Evolutionary conservation across 1,140 invertebrate genomes (phyloP), one percentile per base, ranked within the genome.

Genomic region (Asobara japonica): DNA sequence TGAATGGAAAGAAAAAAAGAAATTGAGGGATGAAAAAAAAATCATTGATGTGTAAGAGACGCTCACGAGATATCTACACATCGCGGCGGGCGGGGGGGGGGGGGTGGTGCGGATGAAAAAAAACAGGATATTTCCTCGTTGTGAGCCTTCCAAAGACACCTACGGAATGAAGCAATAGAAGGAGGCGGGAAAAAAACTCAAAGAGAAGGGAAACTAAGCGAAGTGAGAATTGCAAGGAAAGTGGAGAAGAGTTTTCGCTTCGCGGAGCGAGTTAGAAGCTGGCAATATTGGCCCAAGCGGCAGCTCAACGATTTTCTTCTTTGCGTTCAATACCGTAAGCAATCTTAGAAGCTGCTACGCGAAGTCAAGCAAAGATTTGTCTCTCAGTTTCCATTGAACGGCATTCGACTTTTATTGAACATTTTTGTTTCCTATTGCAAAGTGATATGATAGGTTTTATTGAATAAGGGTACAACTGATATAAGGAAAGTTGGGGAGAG

Each of bases 281-380:
- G 66, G 67, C 67, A 74, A 72, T 78, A 79, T 77, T 73, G 74
- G 69, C 60, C 22, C 51, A 56, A 56, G 25, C 48, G 29, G 8
- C 25, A 76, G 65, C 67, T 72, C 66, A 51, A 60, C 72, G 70
- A 77, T 74, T 80, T 78, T 73, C 45, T 45, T 65, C 51, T 67
- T 62, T 61, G 69, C 48, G 36, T 70, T 16, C 66, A 72, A 73
- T 61, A 74, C 71, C 75, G 61, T 72, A 75, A 74, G 69, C 77
- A 78, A 77, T 77, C 76, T 74, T 64, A 72, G 71, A 76, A 74
- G 72, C 70, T 75, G 68, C 48, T 71, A n/a, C n/a, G n/a, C 75
- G 64, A 61, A 30, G 60, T 76, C 72, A 72, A 69, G 22, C 66
- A 67, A 51, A 78, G 74, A 27, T 36, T 71, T 69, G 64, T 64